Evolutionary conservation across 2,797 vertebrate genomes (phyloP), one percentile per base, ranked within the genome.

Genomic region (Malacoraja senta): DNA sequence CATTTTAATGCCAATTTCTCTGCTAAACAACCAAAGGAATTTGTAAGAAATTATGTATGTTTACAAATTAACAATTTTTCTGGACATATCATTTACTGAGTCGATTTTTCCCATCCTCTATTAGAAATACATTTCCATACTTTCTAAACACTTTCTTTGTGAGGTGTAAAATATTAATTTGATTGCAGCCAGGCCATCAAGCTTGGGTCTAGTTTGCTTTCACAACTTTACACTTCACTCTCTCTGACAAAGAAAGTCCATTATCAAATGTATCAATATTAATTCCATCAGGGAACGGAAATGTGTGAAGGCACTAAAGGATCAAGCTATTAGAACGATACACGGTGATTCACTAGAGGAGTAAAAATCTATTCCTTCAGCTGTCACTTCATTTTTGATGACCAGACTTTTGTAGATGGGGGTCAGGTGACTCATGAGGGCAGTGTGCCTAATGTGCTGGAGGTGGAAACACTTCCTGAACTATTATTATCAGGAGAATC

Each of bases 401-500:
- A 92, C 71, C 72, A n/a, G 72, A 76, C 4, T 53, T 76, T 92
- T 92, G 90, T 76, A 58, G 90, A 92, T 92, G 71, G 71, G 44
- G 90, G 88, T 91, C 88, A 72, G 88, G 17, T 91, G 88, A 91
- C 71, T 92, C 35, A 74, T 92, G 90, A 53, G 58, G 63, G 90
- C 90, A 92, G 24, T 76, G 38, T 74, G 26, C 71, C 71, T 92
- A 76, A 92, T 76, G 90, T 74, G 32, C 63, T 92, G 71, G 90
- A 88, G 63, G 84, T 88, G 63, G 84, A 88, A 88, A 88, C 84
- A 88, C 84, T 53, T 92, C 90, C 71, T 92, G 90, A 92, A 92
- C 44, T 76, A 92, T 26, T 92, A 92, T 92, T 53, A 92, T n/a
- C 71, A 76, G 90, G 90, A 76, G 90, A 92, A 92, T 92, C 44